Conservation (phyloP, 2,888 invertebrate species). For the Tuberolachnus salignus region DNA sequence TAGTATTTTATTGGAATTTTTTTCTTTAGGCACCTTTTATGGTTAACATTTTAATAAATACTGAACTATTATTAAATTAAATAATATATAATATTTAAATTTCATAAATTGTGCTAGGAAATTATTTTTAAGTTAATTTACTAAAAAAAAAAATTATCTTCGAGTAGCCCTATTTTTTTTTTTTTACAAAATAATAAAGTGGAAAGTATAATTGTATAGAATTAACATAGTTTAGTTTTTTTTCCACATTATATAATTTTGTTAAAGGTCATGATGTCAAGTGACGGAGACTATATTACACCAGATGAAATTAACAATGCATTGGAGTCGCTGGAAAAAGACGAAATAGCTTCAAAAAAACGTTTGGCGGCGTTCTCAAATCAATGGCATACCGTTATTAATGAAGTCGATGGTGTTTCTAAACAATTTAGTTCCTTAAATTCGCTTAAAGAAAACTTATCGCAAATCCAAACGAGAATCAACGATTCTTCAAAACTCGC, state of each 20-base stretch:
- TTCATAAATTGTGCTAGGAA: neutral
- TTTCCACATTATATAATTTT: conserved; percentile 53
- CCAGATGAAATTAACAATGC: conserved; percentile 43
- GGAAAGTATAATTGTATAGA: conserved; percentile 43
- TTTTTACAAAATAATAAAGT: conserved; percentile 17
- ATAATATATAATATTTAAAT: neutral
- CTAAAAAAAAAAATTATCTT: neutral
- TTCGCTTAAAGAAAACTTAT: conserved; percentile 20
- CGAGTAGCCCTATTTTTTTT: neutral
- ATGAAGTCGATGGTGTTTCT: conserved; percentile 22
- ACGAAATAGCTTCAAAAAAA: conserved; percentile 42
- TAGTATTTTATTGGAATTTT: conserved; percentile 14
- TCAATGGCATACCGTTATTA: conserved; percentile 44
- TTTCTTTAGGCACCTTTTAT: neutral
- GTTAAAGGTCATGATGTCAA: conserved; percentile 54
- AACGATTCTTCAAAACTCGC: conserved; percentile 77
- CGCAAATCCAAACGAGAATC: conserved; percentile 43
- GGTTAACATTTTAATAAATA: neutral
- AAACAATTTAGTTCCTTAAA: conserved; percentile 30
- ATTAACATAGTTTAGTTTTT: conserved; percentile 40
- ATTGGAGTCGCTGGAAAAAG: conserved; percentile 37
- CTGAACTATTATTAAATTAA: neutral
- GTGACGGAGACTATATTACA: conserved; percentile 43
- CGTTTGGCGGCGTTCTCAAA: conserved; percentile 23
- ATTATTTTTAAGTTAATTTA: neutral